Evolutionary conservation across 2,888 invertebrate genomes (phyloP), one percentile per base, ranked within the genome.

Genomic region (Hemithea aestivaria): DNA sequence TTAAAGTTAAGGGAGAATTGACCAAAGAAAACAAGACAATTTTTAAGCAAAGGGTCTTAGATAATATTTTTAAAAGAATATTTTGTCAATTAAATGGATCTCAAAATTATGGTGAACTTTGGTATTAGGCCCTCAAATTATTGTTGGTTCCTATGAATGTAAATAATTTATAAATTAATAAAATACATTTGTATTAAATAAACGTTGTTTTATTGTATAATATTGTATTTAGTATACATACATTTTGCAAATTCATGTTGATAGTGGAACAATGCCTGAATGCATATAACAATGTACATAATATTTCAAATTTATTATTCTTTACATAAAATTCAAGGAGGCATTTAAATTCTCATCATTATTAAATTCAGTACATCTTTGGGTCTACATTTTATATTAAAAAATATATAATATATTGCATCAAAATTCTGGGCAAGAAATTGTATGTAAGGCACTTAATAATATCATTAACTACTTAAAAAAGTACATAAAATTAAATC

Each of bases 381-480:
- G 36, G 41, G 33, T 20, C 25, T 35, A 41, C 30, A 58, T 48
- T 47, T 51, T 48, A 49, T 53, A n/a, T 49, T 51, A 36, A 27
- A 28, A 36, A 6, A 30, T 49, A 56, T 53, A 60, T 51, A 50
- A 53, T 54, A 51, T 56, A 52, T 57, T 28, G 32, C 22, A 25
- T 35, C 9, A 36, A 26, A n/a, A 33, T 30, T 23, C 22, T 26
- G 69, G 80, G 79, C 79, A 81, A 79, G 80, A 78, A 66, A 65
- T 58, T 54, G 57, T 62, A 67, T 58, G 61, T 57, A 76, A 76
- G 76, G 77, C 78, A 79, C 79, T 48, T 37, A 36, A 12, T 38
- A 48, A n/a, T 42, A 40, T 23, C 35, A 27, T 10, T 27, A 12
- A 20, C 28, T 35, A 35, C 20, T 11, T 31, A 26, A 7, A 16